Base-by-base conservation (phyloP, 2,113 vertebrate genomes). In the Paratilapia polleni region DNA sequence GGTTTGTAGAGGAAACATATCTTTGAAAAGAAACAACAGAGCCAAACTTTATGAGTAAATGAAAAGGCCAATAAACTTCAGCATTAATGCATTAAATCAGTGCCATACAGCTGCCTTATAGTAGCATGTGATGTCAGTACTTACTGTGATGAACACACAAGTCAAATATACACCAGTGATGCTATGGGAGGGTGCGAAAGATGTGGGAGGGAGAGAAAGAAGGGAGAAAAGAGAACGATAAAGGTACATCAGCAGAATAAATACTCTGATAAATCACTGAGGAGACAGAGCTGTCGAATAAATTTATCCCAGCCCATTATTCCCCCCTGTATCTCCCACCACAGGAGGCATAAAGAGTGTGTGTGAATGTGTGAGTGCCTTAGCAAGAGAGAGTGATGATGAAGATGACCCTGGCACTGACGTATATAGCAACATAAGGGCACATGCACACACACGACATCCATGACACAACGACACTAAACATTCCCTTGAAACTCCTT, bases 181-280 rank as follows among this genome's bases (percentile, higher is more conserved):
- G 82, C 57, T 14, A 73, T 52, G 58, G 49, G 31, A 58, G 56
- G 54, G 19, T 19, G 41, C 80, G 74, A 82, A 56, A 31, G 57
- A 77, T 28, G 63, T 63, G 70, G 22, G 58, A 70, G 22, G 60
- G 38, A 20, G 12, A 86, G 63, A 66, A 26, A 54, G 22, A 57
- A 87, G 58, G 80, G 63, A 54, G n/a, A 41, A 70, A 56, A 68
- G 49, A 59, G 63, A 82, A 68, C 80, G 82, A 89, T 77, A 91
- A 84, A 86, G 82, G 93, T 90, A 86, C 1, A 94, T 91, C 88
- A 87, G 38, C 84, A 83, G 52, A 87, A 90, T 92, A 95, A 92
- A 93, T 89, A 86, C 54, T 77, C 70, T 60, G 88, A 92, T 94
- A 95, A 93, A 93, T 93, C 86, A 93, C 81, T 38, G 87, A 63